These are phyloP conservation scores for Tubulanus polymorphus DNA, from an alignment of 2,888 invertebrate species.

Conservation along the genomic window DNA sequence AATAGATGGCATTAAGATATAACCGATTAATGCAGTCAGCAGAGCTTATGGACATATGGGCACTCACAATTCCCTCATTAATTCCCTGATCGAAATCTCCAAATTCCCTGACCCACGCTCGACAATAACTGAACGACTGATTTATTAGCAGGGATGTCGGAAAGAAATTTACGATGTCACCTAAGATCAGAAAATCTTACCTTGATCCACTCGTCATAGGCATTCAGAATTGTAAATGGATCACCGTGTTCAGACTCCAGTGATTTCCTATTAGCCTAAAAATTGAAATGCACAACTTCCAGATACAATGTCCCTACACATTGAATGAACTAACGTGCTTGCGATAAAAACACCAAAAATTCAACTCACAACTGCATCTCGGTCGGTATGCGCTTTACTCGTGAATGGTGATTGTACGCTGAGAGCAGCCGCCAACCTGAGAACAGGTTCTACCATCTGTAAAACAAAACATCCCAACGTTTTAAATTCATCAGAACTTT, in stretches of 20 bases:
- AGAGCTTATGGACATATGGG: background rate
- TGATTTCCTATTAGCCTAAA: slow-evolving; percentile 55
- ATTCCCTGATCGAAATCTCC: too few species aligned
- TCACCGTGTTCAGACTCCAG: slow-evolving; percentile 95
- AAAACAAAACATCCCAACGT: slow-evolving; percentile 14
- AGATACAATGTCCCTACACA: background rate
- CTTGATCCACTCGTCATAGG: slow-evolving; percentile 84
- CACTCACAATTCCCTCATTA: too few species aligned
- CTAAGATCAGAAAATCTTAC: slow-evolving; percentile 35
- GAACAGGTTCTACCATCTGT: slow-evolving; percentile 72
- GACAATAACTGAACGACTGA: too few species aligned
- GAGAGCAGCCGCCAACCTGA: slow-evolving; percentile 85
- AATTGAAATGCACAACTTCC: background rate
- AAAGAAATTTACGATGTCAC: too few species aligned
- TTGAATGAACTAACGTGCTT: too few species aligned
- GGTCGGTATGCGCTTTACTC: slow-evolving; percentile 79
- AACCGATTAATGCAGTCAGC: background rate
- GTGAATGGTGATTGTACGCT: slow-evolving; percentile 93
- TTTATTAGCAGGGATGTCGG: too few species aligned
- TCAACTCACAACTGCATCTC: slow-evolving; percentile 62
- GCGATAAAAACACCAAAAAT: too few species aligned
- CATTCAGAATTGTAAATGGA: slow-evolving; percentile 81
- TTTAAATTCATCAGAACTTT: background rate
- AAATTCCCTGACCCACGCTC: too few species aligned
- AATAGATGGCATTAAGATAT: background rate